Evolutionary conservation across 2,888 invertebrate genomes (phyloP), one percentile per base, ranked within the genome.

Genomic region (Metallyticus violacea): DNA sequence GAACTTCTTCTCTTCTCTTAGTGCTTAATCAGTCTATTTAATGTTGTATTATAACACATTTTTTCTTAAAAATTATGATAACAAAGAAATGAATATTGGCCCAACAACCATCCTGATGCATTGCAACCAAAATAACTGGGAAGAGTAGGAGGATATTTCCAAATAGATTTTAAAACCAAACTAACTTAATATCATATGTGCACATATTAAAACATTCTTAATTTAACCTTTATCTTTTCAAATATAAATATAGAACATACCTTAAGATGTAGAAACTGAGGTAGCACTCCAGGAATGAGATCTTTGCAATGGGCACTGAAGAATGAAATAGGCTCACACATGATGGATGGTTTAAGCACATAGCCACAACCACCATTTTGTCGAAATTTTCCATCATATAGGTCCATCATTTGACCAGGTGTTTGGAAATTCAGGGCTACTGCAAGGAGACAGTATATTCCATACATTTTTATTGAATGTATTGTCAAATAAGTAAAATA

Each of bases 341-440:
- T 93, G 27, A 93, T 92, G 79, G 92, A 90, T 1, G 94, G 94
- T 89, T 94, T 94, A 78, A 94, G 89, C 7, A 94, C 93, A 90
- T 92, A 94, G n/a, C 94, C 94, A 90, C 93, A 94, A 22, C 92
- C 92, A 9, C 94, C 94, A 90, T 94, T 94, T 88, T 93, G 93
- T n/a, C 91, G 90, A 90, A 94, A 94, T 90, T 93, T 92, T 22
- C 93, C 94, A 88, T 93, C 92, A 90, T 94, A 93, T n/a, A 94
- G 90, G 90, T 94, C 94, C 93, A 94, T 94, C 93, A 93, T 93
- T 85, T 93, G 90, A 0, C 94, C 94, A 1, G 93, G 92, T 0
- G 94, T 94, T 90, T 94, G 94, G 90, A 93, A 93, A 90, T 94
- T 94, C 88, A 94, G 90, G 2, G 93, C 92, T 88, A 93, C 93